Conservation (phyloP, 1,140 invertebrate genomes). For the Drosophila nigrodunni region DNA sequence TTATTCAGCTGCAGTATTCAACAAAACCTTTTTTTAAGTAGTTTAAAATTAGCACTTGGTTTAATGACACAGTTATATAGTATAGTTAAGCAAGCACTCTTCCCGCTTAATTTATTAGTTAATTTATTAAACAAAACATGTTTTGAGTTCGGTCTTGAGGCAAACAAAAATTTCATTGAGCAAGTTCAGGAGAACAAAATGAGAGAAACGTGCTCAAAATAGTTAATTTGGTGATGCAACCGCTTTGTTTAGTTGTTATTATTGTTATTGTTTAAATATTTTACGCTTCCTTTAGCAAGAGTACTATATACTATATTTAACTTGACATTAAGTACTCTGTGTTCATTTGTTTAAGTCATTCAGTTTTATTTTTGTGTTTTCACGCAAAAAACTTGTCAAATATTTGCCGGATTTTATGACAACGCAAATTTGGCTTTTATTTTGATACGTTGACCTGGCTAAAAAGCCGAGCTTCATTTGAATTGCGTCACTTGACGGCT, state of each 20-base stretch:
- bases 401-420: conserved; percentile 31
- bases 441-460: conserved; percentile 16
- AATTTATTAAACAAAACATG: conserved; percentile 53
- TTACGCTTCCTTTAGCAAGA: conserved; percentile 8
- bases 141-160: conserved; percentile 61
- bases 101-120: neutral
- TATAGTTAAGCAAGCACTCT: too few species aligned
- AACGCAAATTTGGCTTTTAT: conserved; percentile 13
- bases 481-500: conserved; percentile 15
- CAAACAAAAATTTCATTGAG: conserved; percentile 47
- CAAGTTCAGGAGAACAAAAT: conserved; percentile 50
- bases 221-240: conserved; percentile 25
- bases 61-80: conserved; percentile 15
- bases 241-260: neutral
- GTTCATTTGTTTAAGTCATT: conserved; percentile 8
- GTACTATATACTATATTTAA: neutral
- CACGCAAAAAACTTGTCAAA: conserved; percentile 2
- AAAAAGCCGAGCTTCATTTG: conserved; percentile 15
- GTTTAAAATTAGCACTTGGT: neutral
- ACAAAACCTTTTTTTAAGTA: conserved; percentile 12
- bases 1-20: conserved; percentile 1
- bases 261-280: conserved; percentile 4
- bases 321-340: neutral
- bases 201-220: conserved; percentile 61
- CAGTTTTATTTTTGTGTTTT: neutral